phyloP scores from a whole-genome alignment of 2,888 invertebrate species.

The Anthophora plumipes region DNA sequence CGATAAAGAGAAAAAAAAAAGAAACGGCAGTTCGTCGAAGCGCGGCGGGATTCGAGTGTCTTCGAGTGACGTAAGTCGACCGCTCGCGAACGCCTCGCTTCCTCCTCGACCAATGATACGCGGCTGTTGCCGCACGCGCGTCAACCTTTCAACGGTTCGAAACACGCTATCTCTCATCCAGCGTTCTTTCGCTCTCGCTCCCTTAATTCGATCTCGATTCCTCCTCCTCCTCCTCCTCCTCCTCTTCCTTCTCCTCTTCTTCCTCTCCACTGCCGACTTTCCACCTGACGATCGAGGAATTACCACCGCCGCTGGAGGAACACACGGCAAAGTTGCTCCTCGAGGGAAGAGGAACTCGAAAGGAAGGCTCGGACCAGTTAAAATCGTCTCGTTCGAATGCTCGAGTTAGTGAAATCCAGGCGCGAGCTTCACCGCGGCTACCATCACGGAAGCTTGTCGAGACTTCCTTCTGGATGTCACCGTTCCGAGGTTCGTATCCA shows the following conservation, averaged over 20 bases:
- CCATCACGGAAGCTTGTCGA: neutral
- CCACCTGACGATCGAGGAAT: no score
- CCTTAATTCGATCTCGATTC: no score
- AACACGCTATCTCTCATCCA: no score
- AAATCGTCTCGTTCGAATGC: slow-evolving; percentile 2
- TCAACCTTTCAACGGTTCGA: slow-evolving; percentile 2
- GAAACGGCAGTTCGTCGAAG: slow-evolving; percentile 37
- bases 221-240: no score
- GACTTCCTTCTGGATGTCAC: neutral
- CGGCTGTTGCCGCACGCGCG: neutral
- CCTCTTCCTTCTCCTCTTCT: no score
- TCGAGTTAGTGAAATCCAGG: neutral
- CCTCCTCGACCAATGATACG: neutral
- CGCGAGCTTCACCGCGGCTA: neutral
- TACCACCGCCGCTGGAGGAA: no score
- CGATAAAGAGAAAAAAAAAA: slow-evolving; percentile 27
- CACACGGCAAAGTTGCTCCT: no score
- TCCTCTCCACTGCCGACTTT: no score
- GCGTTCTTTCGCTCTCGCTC: no score
- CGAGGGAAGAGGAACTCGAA: no score
- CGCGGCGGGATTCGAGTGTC: slow-evolving; percentile 46
- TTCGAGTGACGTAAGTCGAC: slow-evolving; percentile 51
- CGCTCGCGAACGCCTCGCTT: slow-evolving; percentile 2
- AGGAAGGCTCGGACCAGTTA: neutral
- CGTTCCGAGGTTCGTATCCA: neutral